Conservation (phyloP, 2,797 vertebrate genomes). For the Aphelocoma californica region DNA sequence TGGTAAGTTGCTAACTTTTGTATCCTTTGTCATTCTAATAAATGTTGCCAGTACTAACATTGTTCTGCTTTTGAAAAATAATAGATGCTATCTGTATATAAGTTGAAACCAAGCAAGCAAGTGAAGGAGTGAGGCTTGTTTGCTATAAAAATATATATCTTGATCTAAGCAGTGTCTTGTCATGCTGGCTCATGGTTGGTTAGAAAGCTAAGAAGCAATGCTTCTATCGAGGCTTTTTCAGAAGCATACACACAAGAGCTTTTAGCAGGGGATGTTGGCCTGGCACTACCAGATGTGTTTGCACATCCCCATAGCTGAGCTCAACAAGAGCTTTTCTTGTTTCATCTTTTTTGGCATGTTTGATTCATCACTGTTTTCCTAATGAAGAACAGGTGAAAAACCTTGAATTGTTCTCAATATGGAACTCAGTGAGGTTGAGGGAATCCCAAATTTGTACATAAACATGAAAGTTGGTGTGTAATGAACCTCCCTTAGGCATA, state of each 20-base stretch:
- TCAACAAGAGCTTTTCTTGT: neutral
- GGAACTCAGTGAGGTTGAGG: neutral
- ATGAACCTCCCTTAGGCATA: neutral
- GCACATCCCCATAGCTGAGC: neutral
- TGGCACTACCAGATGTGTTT: neutral
- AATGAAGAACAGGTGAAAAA: constrained; percentile 47
- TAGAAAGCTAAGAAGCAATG: neutral
- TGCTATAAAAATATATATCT: neutral
- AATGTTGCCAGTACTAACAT: neutral
- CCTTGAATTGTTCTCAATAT: neutral
- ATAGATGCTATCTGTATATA: neutral
- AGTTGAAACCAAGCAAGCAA: neutral
- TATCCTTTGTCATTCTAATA: neutral
- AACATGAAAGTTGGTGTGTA: constrained; percentile 31
- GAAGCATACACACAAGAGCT: neutral
- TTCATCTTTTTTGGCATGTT: neutral
- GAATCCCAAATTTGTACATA: neutral
- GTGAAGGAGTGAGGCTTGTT: neutral
- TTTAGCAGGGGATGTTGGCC: neutral
- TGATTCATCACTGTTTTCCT: neutral
- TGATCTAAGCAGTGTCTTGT: neutral
- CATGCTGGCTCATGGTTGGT: neutral
- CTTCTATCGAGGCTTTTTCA: neutral
- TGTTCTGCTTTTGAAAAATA: neutral
- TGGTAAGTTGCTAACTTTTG: constrained; percentile 80